Conservation (phyloP, 2,888 invertebrate genomes). For the Megamerina dolium region DNA sequence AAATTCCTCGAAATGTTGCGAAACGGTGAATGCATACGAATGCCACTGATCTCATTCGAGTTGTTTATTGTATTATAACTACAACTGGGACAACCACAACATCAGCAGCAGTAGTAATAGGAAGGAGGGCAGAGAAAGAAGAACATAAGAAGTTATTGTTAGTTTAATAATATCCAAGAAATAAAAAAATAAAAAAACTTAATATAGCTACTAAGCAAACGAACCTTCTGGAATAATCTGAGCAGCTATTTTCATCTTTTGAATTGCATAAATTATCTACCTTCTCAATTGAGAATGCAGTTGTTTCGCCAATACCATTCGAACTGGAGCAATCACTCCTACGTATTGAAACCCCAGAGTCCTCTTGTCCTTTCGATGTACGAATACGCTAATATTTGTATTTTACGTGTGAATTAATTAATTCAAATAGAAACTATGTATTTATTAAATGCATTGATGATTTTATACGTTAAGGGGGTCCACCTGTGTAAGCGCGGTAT, state of each 20-base stretch:
- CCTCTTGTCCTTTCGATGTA: constrained; percentile 36
- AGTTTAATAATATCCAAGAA: background rate
- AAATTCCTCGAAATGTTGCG: constrained; percentile 43
- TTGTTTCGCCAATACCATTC: constrained; percentile 52
- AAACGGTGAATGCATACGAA: constrained; percentile 45
- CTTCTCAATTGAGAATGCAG: constrained; percentile 50
- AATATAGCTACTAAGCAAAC: constrained; percentile 19
- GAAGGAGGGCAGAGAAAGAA: constrained; percentile 17
- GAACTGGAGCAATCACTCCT: constrained; percentile 52
- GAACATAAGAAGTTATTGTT: background rate
- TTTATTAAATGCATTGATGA: too few species aligned
- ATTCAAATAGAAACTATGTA: too few species aligned
- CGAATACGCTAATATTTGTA: constrained; percentile 40
- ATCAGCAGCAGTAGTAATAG: background rate
- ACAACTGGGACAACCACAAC: constrained; percentile 11
- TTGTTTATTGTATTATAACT: constrained; percentile 44
- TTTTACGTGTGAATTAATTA: constrained; percentile 3
- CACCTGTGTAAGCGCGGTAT: too few species aligned
- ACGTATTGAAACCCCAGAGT: constrained; percentile 51
- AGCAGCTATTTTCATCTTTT: constrained; percentile 41
- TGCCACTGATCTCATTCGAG: constrained; percentile 42
- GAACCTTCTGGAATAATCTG: constrained; percentile 53
- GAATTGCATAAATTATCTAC: constrained; percentile 40
- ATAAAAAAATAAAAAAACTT: background rate
- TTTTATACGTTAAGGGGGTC: too few species aligned